Conservation (phyloP, 2,888 invertebrate species). For the Lasioglossum vierecki region DNA sequence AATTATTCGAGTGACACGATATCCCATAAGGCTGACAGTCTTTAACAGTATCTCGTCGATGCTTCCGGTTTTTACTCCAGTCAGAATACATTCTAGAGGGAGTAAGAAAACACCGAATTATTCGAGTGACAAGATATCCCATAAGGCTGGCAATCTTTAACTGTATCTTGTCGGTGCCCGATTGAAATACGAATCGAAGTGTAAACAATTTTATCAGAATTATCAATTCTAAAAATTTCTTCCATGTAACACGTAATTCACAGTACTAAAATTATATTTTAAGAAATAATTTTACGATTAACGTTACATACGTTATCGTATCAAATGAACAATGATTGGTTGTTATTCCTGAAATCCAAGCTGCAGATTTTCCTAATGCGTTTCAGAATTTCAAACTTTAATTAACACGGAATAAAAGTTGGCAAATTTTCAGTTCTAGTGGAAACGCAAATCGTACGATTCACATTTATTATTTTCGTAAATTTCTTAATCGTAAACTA, state of each 20-base stretch:
- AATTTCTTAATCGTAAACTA: not conserved
- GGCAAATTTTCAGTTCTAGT: conserved; percentile 2
- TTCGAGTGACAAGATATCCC: no score
- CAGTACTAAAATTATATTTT: not conserved
- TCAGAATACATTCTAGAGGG: no score
- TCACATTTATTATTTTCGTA: not conserved
- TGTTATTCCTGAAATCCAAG: not conserved
- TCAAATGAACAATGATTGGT: not conserved
- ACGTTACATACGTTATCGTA: not conserved
- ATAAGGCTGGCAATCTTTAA: no score
- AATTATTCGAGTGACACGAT: no score
- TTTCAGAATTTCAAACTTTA: not conserved
- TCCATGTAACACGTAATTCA: not conserved
- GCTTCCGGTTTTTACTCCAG: no score
- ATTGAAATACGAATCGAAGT: not conserved
- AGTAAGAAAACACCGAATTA: no score
- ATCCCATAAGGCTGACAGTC: no score
- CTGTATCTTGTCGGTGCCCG: not conserved
- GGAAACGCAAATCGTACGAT: not conserved
- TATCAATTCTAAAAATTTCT: not conserved
- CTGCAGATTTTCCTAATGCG: conserved; percentile 18
- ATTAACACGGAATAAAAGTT: not conserved
- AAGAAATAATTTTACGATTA: no score
- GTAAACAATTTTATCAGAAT: not conserved
- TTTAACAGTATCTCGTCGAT: no score